Evolutionary conservation across 2,888 invertebrate genomes (phyloP), one percentile per base, ranked within the genome.

Genomic region (Cyrtodaria siliqua): DNA sequence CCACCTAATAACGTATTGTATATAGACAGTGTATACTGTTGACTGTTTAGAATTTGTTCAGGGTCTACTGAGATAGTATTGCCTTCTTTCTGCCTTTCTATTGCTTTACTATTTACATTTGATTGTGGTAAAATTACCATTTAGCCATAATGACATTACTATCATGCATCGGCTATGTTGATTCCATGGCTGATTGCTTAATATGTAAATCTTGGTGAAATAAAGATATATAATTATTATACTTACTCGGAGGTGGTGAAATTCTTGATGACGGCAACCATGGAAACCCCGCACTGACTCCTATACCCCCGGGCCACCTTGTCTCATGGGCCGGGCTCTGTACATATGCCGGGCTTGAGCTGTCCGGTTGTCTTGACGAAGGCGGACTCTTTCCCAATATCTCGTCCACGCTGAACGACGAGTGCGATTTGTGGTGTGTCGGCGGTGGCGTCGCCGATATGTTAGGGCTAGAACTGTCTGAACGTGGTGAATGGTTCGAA

Each of bases 341-440:
- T 49, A 78, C 71, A 33, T 72, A 81, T 9, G 75, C 66, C 47
- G 80, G 73, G 18, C 79, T 79, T n/a, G 62, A 63, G 18, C 61
- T 50, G 12, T 70, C 50, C 9, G 61, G 67, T 2, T 70, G 66
- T 52, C 70, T 47, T 6, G 66, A 20, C n/a, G 69, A 57, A 14
- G 68, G 33, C 18, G 80, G 80, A 33, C 71, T 80, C 57, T 76
- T 77, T 0, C 83, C 82, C 26, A 85, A 70, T 55, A 85, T 85
- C 61, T 79, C 85, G n/a, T 77, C 81, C 66, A 85, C 81, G 67
- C 82, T 85, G 74, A 85, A 85, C 18, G 85, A 83, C 24, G 81
- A 75, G 63, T 82, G 82, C 16, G 71, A 55, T 56, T 73, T 75
- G 20, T 60, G 67, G 49, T 68, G 59, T 33, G 59, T 38, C 16